Conservation (phyloP, 2,113 vertebrate species). For the Phylloscopus whistleri region DNA sequence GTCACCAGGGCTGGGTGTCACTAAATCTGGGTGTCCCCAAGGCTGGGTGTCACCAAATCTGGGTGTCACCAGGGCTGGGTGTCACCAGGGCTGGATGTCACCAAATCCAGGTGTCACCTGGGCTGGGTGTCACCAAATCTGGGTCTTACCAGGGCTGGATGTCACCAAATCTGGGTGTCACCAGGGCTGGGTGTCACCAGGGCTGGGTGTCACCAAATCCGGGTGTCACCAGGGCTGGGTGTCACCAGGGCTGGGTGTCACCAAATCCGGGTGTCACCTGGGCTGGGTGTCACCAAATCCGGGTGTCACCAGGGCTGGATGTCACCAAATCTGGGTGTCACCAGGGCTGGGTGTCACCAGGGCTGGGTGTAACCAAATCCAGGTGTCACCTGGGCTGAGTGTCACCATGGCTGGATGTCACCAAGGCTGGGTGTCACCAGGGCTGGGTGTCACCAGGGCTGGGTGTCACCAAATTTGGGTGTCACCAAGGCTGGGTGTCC, state of each 20-base stretch:
- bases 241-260: not conserved
- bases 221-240: not conserved
- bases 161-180: not conserved
- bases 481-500: rapidly evolving
- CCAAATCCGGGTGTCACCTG: rapidly evolving
- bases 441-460: not conserved
- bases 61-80: rapidly evolving
- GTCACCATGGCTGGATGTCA: not conserved
- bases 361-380: not conserved
- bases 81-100: not conserved
- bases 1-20: not conserved
- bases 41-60: rapidly evolving
- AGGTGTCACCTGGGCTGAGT: rapidly evolving
- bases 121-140: rapidly evolving
- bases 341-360: rapidly evolving
- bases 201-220: rapidly evolving
- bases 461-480: rapidly evolving
- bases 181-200: not conserved
- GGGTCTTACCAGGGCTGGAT: not conserved
- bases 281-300: rapidly evolving
- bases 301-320: rapidly evolving
- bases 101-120: not conserved
- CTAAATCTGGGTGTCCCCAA: rapidly evolving
- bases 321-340: not conserved
- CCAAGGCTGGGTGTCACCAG: not conserved